These are phyloP conservation scores for Hipparchia semele DNA, from an alignment of 2,888 invertebrate species.

Conservation along the genomic window DNA sequence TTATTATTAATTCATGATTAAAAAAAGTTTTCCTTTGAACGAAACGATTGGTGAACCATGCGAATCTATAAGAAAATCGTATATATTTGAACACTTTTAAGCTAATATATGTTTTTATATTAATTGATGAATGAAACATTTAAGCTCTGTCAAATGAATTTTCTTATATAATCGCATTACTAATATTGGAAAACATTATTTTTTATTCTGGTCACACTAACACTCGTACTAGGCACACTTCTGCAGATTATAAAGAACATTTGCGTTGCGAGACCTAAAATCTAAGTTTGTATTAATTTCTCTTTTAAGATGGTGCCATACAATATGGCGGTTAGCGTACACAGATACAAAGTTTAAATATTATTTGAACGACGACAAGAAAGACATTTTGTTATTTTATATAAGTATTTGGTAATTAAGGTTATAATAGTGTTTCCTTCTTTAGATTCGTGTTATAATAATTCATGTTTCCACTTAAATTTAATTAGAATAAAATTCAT, in stretches of 20 bases:
- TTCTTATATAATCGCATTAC: not conserved
- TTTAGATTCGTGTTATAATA: constrained; percentile 82
- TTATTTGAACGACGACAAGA: constrained; percentile 61
- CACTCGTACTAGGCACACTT: constrained; percentile 18
- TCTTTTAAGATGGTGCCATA: constrained; percentile 30
- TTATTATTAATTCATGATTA: too few relatives aligned
- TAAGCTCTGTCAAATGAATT: too few relatives aligned
- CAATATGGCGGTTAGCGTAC: constrained; percentile 18
- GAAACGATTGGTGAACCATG: too few relatives aligned
- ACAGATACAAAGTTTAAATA: constrained; percentile 35
- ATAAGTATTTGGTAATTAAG: constrained; percentile 81
- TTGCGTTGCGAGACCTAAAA: constrained; percentile 12
- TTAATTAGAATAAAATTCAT: constrained; percentile 82
- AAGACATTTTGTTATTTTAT: constrained; percentile 81
- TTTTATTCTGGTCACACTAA: constrained; percentile 36
- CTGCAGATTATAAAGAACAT: constrained; percentile 3
- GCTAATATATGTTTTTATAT: too few relatives aligned
- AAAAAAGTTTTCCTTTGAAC: too few relatives aligned
- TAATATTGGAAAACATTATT: not conserved
- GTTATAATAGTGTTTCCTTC: constrained; percentile 81
- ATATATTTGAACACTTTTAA: too few relatives aligned
- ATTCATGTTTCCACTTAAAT: constrained; percentile 82
- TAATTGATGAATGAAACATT: too few relatives aligned
- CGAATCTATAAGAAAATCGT: too few relatives aligned
- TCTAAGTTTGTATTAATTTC: constrained; percentile 17